Evolutionary conservation across 2,113 vertebrate genomes (phyloP), one percentile per base, ranked within the genome.

Genomic region (Terrapene triunguis): DNA sequence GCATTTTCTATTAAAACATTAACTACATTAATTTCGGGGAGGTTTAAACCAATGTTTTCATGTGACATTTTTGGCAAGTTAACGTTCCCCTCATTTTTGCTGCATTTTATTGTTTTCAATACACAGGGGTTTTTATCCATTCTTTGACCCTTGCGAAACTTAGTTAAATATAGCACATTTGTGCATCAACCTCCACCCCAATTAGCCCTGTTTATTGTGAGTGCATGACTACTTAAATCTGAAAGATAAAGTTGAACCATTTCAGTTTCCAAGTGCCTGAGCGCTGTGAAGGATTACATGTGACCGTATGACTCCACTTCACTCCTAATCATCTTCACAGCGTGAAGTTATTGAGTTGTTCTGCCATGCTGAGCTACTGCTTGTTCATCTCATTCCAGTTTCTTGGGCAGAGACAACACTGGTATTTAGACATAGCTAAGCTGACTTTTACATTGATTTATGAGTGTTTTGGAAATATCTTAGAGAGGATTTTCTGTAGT

Each of bases 161-260:
- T 44, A 19, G 29, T 91, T 25, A 48, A 55, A 25, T 32, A 16
- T 48, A 14, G 5, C 51, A 21, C 38, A 29, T 93, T 85, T 78
- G 86, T 95, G 84, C 90, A 42, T 24, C 76, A 90, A 65, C 84
- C 95, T 89, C 89, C 24, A 86, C 53, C 3, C 51, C 93, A 94
- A 38, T 98, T 97, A 95, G 85, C 89, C 84, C 89, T 81, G 44
- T 96, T 97, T 98, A 96, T 96, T 97, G 79, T 38, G 62, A 87
- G 50, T 35, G 83, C 82, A 84, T 80, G 94, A 90, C 89, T 97
- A 95, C 95, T 97, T 94, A 84, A 92, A 91, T 69, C 93, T 95
- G 95, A 90, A 96, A 96, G 89, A 85, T 53, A 97, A 90, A 53
- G 48, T 76, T 53, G 85, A 91, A 84, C 80, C 82, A 4, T 97